Evolutionary conservation across 2,113 vertebrate species (phyloP).

Genomic region (Fulica atra): DNA sequence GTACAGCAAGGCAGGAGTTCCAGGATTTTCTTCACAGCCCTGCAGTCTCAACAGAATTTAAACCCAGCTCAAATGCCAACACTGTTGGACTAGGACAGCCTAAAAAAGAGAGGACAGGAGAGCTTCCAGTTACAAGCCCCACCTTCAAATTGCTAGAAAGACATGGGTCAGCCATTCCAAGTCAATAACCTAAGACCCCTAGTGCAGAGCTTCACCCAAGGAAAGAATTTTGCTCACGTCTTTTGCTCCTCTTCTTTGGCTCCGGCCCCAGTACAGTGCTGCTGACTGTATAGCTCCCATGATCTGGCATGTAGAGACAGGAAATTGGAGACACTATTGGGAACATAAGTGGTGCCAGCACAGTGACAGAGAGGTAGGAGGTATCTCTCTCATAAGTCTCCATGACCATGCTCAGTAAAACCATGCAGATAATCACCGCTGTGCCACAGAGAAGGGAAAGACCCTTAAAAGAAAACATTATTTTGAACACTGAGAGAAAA

Average conservation of each 20-base stretch:
- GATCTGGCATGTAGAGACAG: conserved; percentile 33
- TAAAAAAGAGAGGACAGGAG: background rate
- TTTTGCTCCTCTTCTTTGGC: conserved; percentile 51
- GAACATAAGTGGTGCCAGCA: conserved; percentile 8
- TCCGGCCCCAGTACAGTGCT: background rate
- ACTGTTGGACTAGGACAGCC: background rate
- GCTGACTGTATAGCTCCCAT: conserved; percentile 30
- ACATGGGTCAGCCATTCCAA: conserved; percentile 31
- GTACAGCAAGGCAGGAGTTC: background rate
- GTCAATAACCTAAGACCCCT: conserved; percentile 25
- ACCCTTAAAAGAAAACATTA: too few relatives aligned
- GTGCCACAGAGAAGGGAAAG: background rate
- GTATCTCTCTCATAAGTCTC: background rate
- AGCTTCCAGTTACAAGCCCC: conserved; percentile 27
- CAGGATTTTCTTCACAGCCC: conserved; percentile 2
- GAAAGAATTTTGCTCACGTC: conserved; percentile 42
- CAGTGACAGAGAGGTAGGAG: background rate
- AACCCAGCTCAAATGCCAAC: background rate
- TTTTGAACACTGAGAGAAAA: background rate
- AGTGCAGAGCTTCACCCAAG: background rate
- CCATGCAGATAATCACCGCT: background rate
- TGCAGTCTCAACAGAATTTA: background rate
- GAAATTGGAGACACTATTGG: conserved; percentile 18
- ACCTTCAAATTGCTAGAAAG: conserved; percentile 53
- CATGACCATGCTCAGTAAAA: background rate